Conservation (phyloP, 2,113 vertebrate species). For the Castor canadensis region DNA sequence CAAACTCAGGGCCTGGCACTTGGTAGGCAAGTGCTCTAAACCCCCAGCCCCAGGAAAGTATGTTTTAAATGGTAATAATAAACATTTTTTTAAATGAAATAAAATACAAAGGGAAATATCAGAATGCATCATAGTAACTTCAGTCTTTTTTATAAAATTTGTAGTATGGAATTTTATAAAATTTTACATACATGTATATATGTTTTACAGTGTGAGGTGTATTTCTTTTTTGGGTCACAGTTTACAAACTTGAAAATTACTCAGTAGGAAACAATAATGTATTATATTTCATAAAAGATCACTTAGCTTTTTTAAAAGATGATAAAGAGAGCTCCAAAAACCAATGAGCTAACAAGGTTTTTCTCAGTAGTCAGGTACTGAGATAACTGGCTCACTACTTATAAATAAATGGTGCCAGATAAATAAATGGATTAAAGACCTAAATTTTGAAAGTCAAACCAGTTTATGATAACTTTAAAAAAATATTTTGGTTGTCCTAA, state of each 20-base stretch:
- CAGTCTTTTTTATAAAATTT: too few species aligned
- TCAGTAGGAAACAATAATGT: neutral
- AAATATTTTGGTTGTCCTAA: conserved; percentile 12
- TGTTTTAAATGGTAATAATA: neutral
- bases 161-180: too few species aligned
- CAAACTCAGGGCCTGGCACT: neutral
- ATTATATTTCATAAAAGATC: neutral
- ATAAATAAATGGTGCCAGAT: neutral
- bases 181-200: neutral
- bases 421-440: neutral
- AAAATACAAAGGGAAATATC: too few species aligned
- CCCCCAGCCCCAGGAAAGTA: neutral
- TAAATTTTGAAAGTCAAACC: neutral
- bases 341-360: neutral
- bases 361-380: neutral
- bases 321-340: neutral
- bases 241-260: conserved; percentile 1
- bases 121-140: too few species aligned
- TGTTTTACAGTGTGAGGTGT: neutral
- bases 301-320: neutral
- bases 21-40: neutral
- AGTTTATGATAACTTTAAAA: neutral
- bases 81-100: too few species aligned
- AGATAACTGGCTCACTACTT: neutral
- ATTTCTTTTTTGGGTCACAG: neutral